These are phyloP conservation scores for Cabera pusaria DNA, from an alignment of 2,888 invertebrate genomes.

Conservation along the genomic window DNA sequence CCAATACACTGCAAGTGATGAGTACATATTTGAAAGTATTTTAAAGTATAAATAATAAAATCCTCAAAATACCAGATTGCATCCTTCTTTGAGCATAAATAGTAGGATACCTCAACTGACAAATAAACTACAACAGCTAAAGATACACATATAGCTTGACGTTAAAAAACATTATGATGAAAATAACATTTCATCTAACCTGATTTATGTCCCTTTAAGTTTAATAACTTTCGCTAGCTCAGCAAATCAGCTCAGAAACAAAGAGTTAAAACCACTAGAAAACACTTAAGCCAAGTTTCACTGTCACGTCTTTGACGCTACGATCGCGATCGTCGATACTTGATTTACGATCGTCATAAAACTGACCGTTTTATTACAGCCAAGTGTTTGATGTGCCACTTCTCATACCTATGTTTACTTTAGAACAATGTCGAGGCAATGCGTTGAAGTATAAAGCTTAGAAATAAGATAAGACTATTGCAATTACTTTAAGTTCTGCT, in stretches of 20 bases:
- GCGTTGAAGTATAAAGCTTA: conserved; percentile 1
- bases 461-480: background rate
- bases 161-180: too few relatives aligned
- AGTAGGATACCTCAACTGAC: too few relatives aligned
- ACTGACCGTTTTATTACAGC: conserved; percentile 66
- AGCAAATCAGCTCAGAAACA: background rate
- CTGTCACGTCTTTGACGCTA: conserved; percentile 24
- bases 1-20: too few relatives aligned
- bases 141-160: too few relatives aligned
- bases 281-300: conserved; percentile 32
- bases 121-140: too few relatives aligned
- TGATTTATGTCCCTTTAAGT: too few relatives aligned
- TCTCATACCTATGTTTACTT: conserved; percentile 45
- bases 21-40: too few relatives aligned
- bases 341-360: conserved; percentile 72
- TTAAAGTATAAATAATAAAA: too few relatives aligned
- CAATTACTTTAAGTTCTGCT: too few relatives aligned
- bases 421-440: conserved; percentile 38
- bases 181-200: too few relatives aligned
- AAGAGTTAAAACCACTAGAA: conserved; percentile 19
- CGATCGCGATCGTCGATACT: conserved; percentile 54
- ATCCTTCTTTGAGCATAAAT: too few relatives aligned
- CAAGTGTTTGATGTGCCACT: conserved; percentile 46
- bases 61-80: too few relatives aligned
- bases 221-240: conserved; percentile 6